These are phyloP conservation scores for Sylvia atricapilla DNA, from an alignment of 2,113 vertebrate genomes.

Conservation along the genomic window DNA sequence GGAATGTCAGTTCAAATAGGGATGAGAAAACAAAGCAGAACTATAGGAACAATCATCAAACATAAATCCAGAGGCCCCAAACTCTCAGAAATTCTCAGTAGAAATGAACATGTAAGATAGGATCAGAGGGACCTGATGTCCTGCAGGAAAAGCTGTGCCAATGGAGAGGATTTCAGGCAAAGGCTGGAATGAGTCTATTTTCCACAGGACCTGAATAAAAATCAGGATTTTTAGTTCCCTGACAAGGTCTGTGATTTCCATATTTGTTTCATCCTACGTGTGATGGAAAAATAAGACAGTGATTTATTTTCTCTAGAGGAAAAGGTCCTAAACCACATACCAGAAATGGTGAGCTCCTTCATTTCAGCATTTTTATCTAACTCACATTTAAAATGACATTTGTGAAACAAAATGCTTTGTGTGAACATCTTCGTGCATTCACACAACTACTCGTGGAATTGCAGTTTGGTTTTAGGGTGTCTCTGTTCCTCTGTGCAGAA, in stretches of 20 bases:
- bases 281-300: background rate
- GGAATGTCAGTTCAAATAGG: background rate
- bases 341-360: background rate
- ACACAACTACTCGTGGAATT: background rate
- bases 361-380: background rate
- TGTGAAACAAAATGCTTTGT: background rate
- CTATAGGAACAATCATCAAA: background rate
- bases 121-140: background rate
- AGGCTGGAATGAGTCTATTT: background rate
- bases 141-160: background rate
- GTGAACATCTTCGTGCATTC: background rate
- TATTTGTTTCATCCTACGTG: background rate
- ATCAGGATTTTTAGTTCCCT: background rate
- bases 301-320: background rate
- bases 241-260: background rate
- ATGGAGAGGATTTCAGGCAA: background rate
- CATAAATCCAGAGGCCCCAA: background rate
- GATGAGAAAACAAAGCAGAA: background rate
- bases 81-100: background rate
- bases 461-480: background rate
- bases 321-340: background rate
- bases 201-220: background rate
- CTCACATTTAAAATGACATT: background rate
- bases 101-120: background rate
- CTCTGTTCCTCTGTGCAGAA: background rate